Conservation (phyloP, 2,113 vertebrate genomes). For the Gallinago jamesoni region DNA sequence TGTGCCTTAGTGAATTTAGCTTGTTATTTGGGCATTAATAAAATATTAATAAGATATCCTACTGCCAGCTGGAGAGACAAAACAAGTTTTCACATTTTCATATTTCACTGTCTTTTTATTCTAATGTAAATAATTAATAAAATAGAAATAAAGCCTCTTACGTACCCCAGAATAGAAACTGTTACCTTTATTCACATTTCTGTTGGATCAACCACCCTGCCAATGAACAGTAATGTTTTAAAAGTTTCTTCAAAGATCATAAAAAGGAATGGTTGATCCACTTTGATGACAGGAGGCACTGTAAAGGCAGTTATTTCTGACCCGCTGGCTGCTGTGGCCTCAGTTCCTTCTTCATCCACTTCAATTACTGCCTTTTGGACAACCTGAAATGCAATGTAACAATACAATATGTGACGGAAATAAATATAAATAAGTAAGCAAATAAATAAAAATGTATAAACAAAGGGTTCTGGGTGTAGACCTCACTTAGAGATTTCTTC, state of each 20-base stretch:
- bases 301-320: slow-evolving; percentile 80
- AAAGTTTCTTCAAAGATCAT: slow-evolving; percentile 89
- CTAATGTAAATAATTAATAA: background rate
- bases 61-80: background rate
- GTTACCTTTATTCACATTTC: slow-evolving; percentile 52
- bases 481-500: background rate
- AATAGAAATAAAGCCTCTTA: background rate
- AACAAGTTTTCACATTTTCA: background rate
- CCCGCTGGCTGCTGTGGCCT: slow-evolving; percentile 76
- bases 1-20: background rate
- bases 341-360: slow-evolving; percentile 86
- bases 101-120: background rate
- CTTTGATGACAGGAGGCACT: slow-evolving; percentile 75
- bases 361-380: slow-evolving; percentile 87
- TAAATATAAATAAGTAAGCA: background rate
- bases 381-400: slow-evolving; percentile 72
- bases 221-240: slow-evolving; percentile 87
- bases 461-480: background rate
- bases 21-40: background rate
- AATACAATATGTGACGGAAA: background rate
- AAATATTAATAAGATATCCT: background rate
- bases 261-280: slow-evolving; percentile 87
- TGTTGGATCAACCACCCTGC: slow-evolving; percentile 87
- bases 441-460: background rate
- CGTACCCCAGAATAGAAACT: background rate